Evolutionary conservation across 2,888 invertebrate species (phyloP).

Genomic region (Adineta ricciae): DNA sequence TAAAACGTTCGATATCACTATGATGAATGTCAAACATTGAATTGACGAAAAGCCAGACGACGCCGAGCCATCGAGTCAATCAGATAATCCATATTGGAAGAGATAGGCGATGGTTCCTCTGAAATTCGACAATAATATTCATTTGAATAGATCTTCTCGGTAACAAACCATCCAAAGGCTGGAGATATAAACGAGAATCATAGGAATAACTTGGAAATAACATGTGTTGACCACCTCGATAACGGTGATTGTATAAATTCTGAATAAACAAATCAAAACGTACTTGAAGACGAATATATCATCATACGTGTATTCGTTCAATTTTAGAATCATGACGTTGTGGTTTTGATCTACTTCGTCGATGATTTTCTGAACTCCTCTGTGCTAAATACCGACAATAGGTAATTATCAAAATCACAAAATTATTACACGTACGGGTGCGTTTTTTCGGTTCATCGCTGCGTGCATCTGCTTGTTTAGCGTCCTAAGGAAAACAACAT

Average conservation of each 20-base stretch:
- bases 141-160: neutral
- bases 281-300: neutral
- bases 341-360: no score
- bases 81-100: neutral
- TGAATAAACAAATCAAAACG: neutral
- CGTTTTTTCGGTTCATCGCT: neutral
- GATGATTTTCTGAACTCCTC: neutral
- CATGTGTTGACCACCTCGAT: neutral
- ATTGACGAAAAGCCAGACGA: neutral
- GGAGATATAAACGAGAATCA: neutral
- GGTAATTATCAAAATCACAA: neutral
- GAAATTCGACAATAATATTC: neutral
- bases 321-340: neutral
- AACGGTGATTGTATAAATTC: neutral
- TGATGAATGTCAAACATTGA: neutral
- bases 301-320: neutral
- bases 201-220: neutral
- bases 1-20: neutral
- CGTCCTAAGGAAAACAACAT: neutral
- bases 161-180: neutral
- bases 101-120: neutral
- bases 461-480: neutral
- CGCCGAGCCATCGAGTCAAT: conserved; percentile 9
- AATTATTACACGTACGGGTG: neutral
- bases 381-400: neutral